Percentiles rank a stretch among this genome's conserved stretches.
These are phyloP conservation scores for Dasyornis broadbenti DNA, from an alignment of 2,113 vertebrate species.

Conservation along the genomic window DNA sequence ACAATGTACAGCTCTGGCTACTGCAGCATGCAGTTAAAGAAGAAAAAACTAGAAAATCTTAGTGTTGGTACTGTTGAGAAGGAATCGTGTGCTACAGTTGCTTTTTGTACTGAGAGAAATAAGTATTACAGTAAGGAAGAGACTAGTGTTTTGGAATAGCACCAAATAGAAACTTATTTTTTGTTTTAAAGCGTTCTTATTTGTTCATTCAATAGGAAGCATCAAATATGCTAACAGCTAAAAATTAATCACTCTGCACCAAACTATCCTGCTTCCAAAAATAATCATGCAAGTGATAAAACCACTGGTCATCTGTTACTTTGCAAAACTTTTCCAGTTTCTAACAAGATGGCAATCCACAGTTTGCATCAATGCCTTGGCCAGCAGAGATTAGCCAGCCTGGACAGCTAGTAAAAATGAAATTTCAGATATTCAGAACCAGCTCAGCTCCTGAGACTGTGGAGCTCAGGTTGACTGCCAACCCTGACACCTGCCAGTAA, in stretches of 20 bases:
- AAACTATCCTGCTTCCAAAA: conserved; percentile 11
- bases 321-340: not conserved
- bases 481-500: not conserved
- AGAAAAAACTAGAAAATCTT: not conserved
- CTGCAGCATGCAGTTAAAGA: not conserved
- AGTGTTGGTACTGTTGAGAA: not conserved
- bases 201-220: not conserved
- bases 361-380: not conserved
- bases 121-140: not conserved
- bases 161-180: not conserved
- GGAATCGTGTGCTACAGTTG: rapidly evolving
- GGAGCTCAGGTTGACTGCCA: not conserved
- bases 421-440: not conserved
- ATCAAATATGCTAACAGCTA: not conserved
- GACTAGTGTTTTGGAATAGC: not conserved
- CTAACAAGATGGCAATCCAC: not conserved
- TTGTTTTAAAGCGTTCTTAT: not conserved
- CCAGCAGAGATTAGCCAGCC: not conserved
- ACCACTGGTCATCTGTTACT: not conserved
- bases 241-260: not conserved
- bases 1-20: not conserved
- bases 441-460: not conserved
- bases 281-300: not conserved
- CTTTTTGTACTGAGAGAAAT: not conserved
- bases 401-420: not conserved